Evolutionary conservation across 2,797 vertebrate species (phyloP).

Genomic region (Todus mexicanus): DNA sequence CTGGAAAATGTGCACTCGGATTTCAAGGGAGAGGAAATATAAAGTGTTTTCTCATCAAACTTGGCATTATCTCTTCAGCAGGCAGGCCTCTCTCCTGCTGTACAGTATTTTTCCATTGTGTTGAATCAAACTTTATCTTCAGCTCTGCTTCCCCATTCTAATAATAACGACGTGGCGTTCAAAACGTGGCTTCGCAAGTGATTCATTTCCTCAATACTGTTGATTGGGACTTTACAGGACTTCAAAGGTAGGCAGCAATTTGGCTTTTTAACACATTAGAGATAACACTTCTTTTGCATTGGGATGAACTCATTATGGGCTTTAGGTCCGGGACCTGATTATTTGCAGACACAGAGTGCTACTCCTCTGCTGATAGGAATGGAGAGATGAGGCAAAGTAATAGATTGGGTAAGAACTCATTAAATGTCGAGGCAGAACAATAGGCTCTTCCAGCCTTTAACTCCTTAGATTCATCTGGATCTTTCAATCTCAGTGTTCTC

Average conservation of each 20-base stretch:
- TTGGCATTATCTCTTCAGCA: constrained; percentile 58
- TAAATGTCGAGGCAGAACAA: constrained; percentile 36
- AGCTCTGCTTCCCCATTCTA: constrained; percentile 38
- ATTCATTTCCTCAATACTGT: constrained; percentile 51
- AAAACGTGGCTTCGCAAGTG: constrained; percentile 32
- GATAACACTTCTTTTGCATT: constrained; percentile 12
- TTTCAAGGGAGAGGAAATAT: constrained; percentile 69
- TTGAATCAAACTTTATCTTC: constrained; percentile 55
- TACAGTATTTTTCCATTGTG: constrained; percentile 45
- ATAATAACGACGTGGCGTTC: background rate
- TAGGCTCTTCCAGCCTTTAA: background rate
- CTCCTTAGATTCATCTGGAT: constrained; percentile 24
- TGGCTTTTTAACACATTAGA: background rate
- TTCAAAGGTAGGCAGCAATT: constrained; percentile 42
- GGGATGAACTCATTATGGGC: constrained; percentile 37
- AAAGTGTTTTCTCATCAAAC: constrained; percentile 61
- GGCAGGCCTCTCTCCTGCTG: constrained; percentile 16
- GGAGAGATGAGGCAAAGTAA: constrained; percentile 25
- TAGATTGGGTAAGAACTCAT: constrained; percentile 38
- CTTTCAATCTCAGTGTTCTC: constrained; percentile 18
- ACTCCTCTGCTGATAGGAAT: constrained; percentile 15
- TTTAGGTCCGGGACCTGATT: background rate
- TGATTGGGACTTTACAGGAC: constrained; percentile 5
- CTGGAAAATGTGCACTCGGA: constrained; percentile 45
- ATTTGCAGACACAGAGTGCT: background rate